Evolutionary conservation across 2,888 invertebrate genomes (phyloP), one percentile per base, ranked within the genome.

Genomic region (Lasioglossum leucozonium): DNA sequence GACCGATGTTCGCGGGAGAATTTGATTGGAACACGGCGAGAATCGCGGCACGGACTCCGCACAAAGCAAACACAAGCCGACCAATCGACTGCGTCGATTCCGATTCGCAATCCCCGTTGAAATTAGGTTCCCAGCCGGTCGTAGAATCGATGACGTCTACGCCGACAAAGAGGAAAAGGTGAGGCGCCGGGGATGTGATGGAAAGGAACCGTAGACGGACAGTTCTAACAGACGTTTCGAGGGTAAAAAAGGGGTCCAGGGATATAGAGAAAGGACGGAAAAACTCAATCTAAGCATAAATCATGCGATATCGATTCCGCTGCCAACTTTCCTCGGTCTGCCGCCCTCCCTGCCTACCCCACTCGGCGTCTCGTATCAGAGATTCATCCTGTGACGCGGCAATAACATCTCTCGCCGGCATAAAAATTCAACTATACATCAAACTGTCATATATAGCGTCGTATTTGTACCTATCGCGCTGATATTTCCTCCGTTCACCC

Each of bases 371-470:
- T 86, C 92, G 86, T 92, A 93, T 91, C 92, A 91, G 91, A 90
- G 92, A 92, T 93, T 92, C 92, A 92, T 92, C 92, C 91, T 92
- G 91, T 92, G 93, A 93, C 92, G 92, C 92, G 90, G 92, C 93
- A 92, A 92, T 92, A 93, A 92, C 92, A 92, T 91, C 90, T 90
- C 90, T 90, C 89, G 87, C 91, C 92, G 89, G 92, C 91, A 93
- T 93, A 93, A 93, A 93, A 92, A 93, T 93, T 93, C 93, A 92
- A 90, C 93, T 92, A 93, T 93, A 93, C 89, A 93, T 93, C 93
- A 93, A 92, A 90, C 92, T 93, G 93, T 93, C 93, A 91, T 92
- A 92, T 91, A 91, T 92, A 91, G 85, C 91, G 88, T 87, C 90
- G 92, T 92, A 93, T 93, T 93, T 92, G 91, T 91, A 92, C 90